Evolutionary conservation across 2,113 vertebrate species (phyloP).

Genomic region (Picathartes gymnocephalus): DNA sequence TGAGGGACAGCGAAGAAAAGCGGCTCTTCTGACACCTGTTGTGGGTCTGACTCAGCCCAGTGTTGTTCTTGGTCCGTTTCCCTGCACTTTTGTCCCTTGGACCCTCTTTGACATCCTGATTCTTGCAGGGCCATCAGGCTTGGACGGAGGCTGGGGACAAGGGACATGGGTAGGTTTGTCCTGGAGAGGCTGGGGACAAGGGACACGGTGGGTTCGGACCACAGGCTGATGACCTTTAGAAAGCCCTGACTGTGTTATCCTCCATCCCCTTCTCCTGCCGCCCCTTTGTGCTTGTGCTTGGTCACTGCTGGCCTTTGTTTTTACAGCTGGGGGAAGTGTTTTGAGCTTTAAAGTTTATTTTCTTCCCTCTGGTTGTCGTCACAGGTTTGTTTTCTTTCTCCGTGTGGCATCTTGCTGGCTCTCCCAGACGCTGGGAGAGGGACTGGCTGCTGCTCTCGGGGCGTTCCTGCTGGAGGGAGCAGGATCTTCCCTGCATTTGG

Average conservation of each 20-base stretch:
- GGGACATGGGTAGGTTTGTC: neutral
- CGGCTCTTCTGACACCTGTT: neutral
- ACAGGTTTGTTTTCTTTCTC: constrained; percentile 53
- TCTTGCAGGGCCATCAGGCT: neutral
- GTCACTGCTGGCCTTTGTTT: constrained; percentile 47
- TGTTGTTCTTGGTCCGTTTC: neutral
- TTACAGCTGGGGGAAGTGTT: constrained; percentile 67
- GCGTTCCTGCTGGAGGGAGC: neutral
- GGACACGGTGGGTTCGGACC: fast-evolving
- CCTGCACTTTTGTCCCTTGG: neutral
- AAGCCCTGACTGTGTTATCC: neutral
- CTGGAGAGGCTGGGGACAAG: neutral
- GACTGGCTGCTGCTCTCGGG: neutral
- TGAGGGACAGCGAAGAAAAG: neutral
- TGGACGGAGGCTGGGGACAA: neutral
- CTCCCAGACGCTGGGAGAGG: neutral
- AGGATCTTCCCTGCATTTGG: neutral
- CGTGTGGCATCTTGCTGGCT: constrained; percentile 34
- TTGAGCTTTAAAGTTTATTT: constrained; percentile 55
- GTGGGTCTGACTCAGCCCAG: neutral
- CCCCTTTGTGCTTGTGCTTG: constrained; percentile 53
- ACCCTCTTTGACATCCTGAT: neutral
- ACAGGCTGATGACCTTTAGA: neutral
- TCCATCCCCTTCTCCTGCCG: neutral
- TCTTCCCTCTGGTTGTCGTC: constrained; percentile 54